Evolutionary conservation across 2,797 vertebrate species (phyloP).

Genomic region (Kryptolebias ocellatus): DNA sequence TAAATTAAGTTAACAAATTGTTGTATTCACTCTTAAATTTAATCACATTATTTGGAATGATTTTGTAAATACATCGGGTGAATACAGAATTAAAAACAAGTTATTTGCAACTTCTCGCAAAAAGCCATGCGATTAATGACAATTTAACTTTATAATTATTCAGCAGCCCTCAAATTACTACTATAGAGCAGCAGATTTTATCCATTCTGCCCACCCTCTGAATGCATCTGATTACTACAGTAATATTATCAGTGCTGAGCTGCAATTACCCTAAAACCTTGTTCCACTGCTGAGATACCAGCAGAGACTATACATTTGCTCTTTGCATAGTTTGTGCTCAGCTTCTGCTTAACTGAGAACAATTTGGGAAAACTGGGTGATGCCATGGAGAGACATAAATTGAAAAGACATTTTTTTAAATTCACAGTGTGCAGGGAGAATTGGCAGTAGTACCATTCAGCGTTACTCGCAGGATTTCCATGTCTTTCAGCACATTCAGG

Average conservation of each 20-base stretch:
- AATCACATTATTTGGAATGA: background rate
- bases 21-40: too few species aligned
- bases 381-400: constrained; percentile 11
- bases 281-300: constrained; percentile 17
- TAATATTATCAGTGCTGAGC: constrained; percentile 28
- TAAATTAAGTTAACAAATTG: too few species aligned
- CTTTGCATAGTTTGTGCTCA: constrained; percentile 1
- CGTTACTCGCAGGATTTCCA: constrained; percentile 11
- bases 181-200: constrained; percentile 7
- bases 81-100: background rate
- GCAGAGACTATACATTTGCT: constrained; percentile 15
- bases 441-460: constrained; percentile 1
- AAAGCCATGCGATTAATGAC: background rate
- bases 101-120: constrained; percentile 1
- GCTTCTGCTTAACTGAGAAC: constrained; percentile 14
- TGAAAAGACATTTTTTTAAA: constrained; percentile 14
- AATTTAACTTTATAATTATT: constrained; percentile 6
- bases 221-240: constrained; percentile 16
- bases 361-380: constrained; percentile 24
- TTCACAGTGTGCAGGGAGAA: constrained; percentile 16
- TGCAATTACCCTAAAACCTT: constrained; percentile 30
- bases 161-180: constrained; percentile 11
- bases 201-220: background rate
- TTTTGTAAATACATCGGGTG: background rate
- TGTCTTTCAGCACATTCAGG: constrained; percentile 4